A percentile compares a stretch with the other conserved stretches of the same genome.
Conservation (phyloP, 1,140 invertebrate species). For the Papilio aristodemus region DNA sequence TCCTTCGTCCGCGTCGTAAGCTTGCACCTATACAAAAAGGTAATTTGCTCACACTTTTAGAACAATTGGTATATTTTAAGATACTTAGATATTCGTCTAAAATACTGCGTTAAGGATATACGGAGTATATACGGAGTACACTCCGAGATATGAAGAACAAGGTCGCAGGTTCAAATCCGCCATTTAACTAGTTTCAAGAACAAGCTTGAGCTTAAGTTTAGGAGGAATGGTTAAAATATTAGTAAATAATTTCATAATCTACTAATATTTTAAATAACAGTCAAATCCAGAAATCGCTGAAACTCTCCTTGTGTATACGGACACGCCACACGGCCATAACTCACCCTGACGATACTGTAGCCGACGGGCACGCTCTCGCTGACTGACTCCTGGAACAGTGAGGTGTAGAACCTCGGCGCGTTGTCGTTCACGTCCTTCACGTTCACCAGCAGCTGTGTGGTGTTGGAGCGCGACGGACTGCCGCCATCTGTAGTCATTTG, state of each 20-base stretch:
- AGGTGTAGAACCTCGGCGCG: conserved; percentile 93
- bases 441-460: conserved; percentile 93
- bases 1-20: conserved; percentile 95
- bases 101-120: conserved; percentile 13
- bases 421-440: conserved; percentile 98
- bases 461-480: conserved; percentile 94
- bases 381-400: conserved; percentile 95
- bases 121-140: no score
- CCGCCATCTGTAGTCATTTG: conserved; percentile 86
- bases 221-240: no score
- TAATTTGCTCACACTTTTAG: background rate
- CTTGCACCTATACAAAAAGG: conserved; percentile 85
- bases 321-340: conserved; percentile 37
- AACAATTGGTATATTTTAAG: conserved; percentile 10
- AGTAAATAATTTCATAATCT: no score
- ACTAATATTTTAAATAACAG: no score
- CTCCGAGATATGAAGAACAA: no score
- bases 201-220: no score
- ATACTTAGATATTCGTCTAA: background rate
- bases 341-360: conserved; percentile 88
- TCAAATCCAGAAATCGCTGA: no score
- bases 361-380: conserved; percentile 94
- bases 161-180: no score
- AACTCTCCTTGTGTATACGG: no score
- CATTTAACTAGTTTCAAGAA: no score